Evolutionary conservation across 2,113 vertebrate genomes (phyloP).

Genomic region (Heterocephalus glaber): DNA sequence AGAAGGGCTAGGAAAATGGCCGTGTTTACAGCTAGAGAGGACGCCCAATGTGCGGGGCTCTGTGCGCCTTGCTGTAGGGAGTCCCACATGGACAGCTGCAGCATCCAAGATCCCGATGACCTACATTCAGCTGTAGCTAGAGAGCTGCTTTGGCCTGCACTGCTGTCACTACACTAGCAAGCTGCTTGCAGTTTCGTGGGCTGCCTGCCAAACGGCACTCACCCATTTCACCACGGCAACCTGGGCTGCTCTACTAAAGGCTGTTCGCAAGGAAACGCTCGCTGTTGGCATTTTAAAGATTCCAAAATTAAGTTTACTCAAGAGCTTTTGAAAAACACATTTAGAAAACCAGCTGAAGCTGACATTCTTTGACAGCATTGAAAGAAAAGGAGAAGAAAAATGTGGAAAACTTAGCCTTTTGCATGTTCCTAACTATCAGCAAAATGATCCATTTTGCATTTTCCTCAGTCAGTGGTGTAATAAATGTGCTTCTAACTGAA

Average conservation of each 20-base stretch:
- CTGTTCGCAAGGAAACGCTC: constrained; percentile 74
- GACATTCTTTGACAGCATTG: constrained; percentile 67
- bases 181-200: constrained; percentile 85
- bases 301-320: constrained; percentile 82
- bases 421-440: neutral
- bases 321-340: constrained; percentile 68
- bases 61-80: constrained; percentile 76
- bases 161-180: constrained; percentile 79
- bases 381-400: constrained; percentile 70
- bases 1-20: neutral
- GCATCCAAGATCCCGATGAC: constrained; percentile 91
- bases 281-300: constrained; percentile 81
- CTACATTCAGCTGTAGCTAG: constrained; percentile 92
- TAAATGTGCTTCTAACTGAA: constrained; percentile 53
- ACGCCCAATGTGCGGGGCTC: constrained; percentile 74
- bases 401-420: constrained; percentile 72
- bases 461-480: constrained; percentile 8
- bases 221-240: constrained; percentile 94
- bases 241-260: constrained; percentile 77
- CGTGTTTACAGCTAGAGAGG: constrained; percentile 44
- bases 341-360: constrained; percentile 72
- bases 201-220: constrained; percentile 86
- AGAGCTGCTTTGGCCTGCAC: constrained; percentile 83
- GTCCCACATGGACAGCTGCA: constrained; percentile 85
- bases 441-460: constrained; percentile 13